phyloP scores from a whole-genome alignment of 2,113 vertebrate species.

The Pantherophis guttatus region DNA sequence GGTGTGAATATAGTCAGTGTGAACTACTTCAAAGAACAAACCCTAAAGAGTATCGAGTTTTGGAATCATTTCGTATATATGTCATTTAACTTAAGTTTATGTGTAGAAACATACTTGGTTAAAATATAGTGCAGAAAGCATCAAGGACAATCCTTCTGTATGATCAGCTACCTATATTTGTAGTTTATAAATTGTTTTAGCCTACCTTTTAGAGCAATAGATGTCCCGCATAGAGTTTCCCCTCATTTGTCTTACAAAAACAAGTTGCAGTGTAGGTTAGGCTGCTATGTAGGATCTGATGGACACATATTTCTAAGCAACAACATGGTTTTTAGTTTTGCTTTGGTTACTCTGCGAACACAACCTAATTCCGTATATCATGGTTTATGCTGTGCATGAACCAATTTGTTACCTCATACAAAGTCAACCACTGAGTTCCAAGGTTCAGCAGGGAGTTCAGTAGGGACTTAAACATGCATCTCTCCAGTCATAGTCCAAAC shows the following conservation, averaged over 20 bases:
- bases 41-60: background rate
- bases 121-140: background rate
- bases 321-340: background rate
- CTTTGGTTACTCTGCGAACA: background rate
- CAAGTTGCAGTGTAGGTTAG: background rate
- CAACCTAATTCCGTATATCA: background rate
- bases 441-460: background rate
- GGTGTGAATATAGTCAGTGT: background rate
- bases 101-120: background rate
- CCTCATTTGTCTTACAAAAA: background rate
- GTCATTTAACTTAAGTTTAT: background rate
- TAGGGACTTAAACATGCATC: background rate
- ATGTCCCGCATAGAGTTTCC: background rate
- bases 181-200: background rate
- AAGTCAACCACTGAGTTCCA: background rate
- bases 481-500: background rate
- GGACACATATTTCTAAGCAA: background rate
- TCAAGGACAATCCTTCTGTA: background rate
- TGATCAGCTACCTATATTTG: background rate
- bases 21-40: background rate
- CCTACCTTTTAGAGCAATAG: background rate
- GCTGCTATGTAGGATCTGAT: background rate
- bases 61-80: background rate
- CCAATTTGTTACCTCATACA: background rate
- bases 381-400: background rate